Evolutionary conservation across 2,113 vertebrate species (phyloP).

Genomic region (Bothrops jararaca): DNA sequence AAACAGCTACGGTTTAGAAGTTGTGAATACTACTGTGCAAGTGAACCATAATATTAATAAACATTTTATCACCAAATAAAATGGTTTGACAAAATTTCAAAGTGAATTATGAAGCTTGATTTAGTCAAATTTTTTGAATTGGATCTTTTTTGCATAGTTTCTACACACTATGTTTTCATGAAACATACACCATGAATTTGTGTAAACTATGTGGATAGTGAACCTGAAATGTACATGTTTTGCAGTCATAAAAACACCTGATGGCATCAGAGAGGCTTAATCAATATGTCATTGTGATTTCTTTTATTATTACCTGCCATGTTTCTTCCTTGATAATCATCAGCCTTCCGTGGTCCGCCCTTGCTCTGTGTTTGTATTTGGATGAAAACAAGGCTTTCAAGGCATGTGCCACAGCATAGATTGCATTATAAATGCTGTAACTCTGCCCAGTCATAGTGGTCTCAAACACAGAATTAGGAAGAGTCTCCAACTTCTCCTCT

Average conservation of each 20-base stretch:
- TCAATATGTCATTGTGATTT: neutral
- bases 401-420: slow-evolving; percentile 14
- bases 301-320: neutral
- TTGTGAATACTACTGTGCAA: neutral
- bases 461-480: neutral
- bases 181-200: no score
- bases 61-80: no score
- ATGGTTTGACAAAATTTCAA: no score
- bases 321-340: neutral
- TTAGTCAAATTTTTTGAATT: no score
- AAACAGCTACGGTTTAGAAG: neutral
- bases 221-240: no score
- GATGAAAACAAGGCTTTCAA: neutral
- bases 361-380: neutral
- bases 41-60: no score
- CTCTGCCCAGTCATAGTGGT: neutral
- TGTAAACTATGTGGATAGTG: no score
- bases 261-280: no score
- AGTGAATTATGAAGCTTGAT: no score
- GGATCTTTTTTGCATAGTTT: no score
- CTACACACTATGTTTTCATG: no score
- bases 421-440: slow-evolving; percentile 4
- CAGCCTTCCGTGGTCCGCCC: neutral
- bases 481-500: neutral
- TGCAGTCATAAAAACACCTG: no score